A percentile compares a stretch with the other conserved stretches of the same genome.
Conservation (phyloP, 1,140 invertebrate species). For the Ganaspis sp. region DNA sequence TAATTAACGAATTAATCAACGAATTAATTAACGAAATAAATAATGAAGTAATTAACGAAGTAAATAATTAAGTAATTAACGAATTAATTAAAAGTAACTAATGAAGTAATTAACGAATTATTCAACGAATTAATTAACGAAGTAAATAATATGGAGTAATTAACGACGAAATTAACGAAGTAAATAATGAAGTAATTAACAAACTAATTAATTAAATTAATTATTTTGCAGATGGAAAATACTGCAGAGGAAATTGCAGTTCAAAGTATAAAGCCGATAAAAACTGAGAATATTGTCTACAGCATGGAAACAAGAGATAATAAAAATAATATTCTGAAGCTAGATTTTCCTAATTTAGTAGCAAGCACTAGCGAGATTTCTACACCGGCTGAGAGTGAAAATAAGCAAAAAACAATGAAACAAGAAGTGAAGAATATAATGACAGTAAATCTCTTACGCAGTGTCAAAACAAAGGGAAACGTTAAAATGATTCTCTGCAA, state of each 20-base stretch:
- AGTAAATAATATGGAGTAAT: too few relatives aligned
- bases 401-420: background rate
- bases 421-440: background rate
- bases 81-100: too few relatives aligned
- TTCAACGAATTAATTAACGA: too few relatives aligned
- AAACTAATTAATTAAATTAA: too few relatives aligned
- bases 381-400: background rate
- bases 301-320: background rate
- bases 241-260: background rate
- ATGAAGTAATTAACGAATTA: too few relatives aligned
- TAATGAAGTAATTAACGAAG: too few relatives aligned
- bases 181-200: too few relatives aligned
- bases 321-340: background rate
- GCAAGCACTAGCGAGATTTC: background rate
- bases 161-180: too few relatives aligned
- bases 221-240: background rate
- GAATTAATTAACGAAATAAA: too few relatives aligned
- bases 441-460: constrained; percentile 1
- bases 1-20: too few relatives aligned
- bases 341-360: background rate
- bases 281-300: background rate
- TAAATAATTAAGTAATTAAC: too few relatives aligned
- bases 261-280: background rate
- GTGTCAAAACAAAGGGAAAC: background rate
- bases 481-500: constrained; percentile 22